Conservation (phyloP, 1,140 invertebrate genomes). For the Diachasma alloeum region DNA sequence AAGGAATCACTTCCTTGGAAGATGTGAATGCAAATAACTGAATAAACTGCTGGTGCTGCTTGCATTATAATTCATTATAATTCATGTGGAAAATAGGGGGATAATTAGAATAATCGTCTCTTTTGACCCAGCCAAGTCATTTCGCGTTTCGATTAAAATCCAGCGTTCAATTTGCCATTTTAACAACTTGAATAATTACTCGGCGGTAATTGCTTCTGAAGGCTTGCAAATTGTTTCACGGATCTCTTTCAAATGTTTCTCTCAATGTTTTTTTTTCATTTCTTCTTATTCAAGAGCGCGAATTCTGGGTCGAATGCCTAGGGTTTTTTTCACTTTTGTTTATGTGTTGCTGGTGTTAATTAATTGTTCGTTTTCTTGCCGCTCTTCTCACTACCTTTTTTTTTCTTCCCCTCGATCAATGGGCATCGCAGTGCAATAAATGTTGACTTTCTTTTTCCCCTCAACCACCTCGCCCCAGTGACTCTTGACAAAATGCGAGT, state of each 20-base stretch:
- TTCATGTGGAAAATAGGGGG: not conserved
- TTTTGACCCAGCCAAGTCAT: not conserved
- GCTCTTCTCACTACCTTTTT: not conserved
- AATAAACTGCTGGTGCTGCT: not conserved
- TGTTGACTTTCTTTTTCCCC: not conserved
- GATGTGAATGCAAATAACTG: not conserved
- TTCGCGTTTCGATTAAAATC: constrained; percentile 1
- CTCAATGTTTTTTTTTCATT: not conserved
- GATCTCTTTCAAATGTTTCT: not conserved
- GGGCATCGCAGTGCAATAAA: not conserved
- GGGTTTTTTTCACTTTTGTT: not conserved
- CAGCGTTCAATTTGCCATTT: not conserved
- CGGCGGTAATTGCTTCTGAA: not conserved
- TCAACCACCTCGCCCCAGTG: not conserved
- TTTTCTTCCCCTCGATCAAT: not conserved
- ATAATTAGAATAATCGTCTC: not conserved
- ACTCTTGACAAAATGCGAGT: not conserved
- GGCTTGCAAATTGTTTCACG: not conserved
- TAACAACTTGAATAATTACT: not conserved
- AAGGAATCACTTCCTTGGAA: not conserved
- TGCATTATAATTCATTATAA: not conserved
- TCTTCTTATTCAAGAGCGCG: not conserved
- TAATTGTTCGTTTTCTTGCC: not conserved
- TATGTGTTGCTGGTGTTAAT: not conserved
- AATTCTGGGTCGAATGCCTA: not conserved